Evolutionary conservation across 2,113 vertebrate species (phyloP).

Genomic region (Opisthocomus hoazin): DNA sequence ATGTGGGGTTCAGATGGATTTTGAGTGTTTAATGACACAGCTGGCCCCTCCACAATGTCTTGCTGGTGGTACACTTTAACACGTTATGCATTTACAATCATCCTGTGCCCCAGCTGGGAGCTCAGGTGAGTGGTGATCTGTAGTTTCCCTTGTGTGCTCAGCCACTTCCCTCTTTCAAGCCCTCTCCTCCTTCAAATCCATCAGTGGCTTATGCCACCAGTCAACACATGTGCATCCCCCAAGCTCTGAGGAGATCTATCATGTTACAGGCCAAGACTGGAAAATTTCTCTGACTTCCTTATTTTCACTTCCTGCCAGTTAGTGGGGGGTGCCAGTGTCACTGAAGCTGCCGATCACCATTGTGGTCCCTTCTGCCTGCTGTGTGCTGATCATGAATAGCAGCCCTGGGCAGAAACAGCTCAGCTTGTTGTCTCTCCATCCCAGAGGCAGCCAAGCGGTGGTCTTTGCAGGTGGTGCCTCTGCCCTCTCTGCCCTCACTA

Average conservation of each 20-base stretch:
- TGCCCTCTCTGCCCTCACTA: fast-evolving
- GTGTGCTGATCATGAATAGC: neutral
- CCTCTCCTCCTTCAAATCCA: neutral
- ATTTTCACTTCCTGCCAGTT: neutral
- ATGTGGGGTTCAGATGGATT: neutral
- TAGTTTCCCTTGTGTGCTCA: neutral
- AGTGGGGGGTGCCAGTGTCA: neutral
- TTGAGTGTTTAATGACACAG: neutral
- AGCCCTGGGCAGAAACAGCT: neutral
- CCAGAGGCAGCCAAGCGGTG: neutral
- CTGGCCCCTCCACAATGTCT: neutral
- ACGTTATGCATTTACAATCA: neutral
- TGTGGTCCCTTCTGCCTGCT: neutral
- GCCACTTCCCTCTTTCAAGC: neutral
- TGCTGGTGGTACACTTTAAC: neutral
- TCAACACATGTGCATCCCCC: neutral
- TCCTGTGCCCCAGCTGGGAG: neutral
- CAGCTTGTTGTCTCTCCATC: neutral
- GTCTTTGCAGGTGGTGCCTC: neutral
- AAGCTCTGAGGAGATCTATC: neutral
- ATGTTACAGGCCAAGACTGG: neutral
- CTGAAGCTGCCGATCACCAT: neutral
- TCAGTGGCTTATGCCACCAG: neutral
- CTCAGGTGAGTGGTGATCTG: neutral
- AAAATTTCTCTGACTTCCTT: neutral